Percentiles rank a stretch among this genome's conserved stretches.
Evolutionary conservation across 2,113 vertebrate species (phyloP).

Genomic region (Burhinus oedicnemus): DNA sequence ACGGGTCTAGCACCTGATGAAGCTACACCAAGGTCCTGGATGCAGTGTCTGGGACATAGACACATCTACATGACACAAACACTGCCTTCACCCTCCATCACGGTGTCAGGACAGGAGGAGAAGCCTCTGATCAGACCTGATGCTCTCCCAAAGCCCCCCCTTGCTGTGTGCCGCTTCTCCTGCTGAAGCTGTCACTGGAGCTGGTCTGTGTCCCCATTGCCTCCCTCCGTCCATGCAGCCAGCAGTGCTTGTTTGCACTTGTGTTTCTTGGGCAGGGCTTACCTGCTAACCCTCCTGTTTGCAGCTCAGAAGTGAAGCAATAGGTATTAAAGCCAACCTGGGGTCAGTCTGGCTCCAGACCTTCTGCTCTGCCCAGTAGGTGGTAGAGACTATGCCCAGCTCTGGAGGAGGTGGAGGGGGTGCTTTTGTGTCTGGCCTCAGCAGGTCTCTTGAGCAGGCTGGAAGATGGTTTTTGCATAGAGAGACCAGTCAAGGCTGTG

Average conservation of each 20-base stretch:
- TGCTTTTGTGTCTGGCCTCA: not conserved
- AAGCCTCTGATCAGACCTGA: not conserved
- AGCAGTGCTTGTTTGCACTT: accelerated
- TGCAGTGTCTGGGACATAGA: not conserved
- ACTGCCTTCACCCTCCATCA: not conserved
- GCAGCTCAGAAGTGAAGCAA: not conserved
- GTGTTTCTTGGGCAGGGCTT: not conserved
- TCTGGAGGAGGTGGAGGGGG: not conserved
- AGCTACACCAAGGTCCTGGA: accelerated
- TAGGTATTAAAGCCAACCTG: not conserved
- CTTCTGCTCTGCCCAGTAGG: not conserved
- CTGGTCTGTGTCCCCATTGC: not conserved
- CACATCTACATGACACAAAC: accelerated
- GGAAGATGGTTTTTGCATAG: not conserved
- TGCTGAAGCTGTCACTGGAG: not conserved
- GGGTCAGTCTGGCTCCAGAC: not conserved
- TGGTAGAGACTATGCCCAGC: not conserved
- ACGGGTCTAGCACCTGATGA: not conserved
- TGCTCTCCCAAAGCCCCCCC: not conserved
- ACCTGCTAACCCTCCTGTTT: not conserved
- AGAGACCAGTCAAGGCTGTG: not conserved
- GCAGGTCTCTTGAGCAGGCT: not conserved
- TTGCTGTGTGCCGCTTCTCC: not conserved
- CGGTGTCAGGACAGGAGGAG: not conserved
- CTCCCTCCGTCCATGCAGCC: accelerated